Percentiles rank a stretch among this genome's conserved stretches.
phyloP scores from a whole-genome alignment of 2,797 vertebrate genomes.

The Crocodylus rhombifer region DNA sequence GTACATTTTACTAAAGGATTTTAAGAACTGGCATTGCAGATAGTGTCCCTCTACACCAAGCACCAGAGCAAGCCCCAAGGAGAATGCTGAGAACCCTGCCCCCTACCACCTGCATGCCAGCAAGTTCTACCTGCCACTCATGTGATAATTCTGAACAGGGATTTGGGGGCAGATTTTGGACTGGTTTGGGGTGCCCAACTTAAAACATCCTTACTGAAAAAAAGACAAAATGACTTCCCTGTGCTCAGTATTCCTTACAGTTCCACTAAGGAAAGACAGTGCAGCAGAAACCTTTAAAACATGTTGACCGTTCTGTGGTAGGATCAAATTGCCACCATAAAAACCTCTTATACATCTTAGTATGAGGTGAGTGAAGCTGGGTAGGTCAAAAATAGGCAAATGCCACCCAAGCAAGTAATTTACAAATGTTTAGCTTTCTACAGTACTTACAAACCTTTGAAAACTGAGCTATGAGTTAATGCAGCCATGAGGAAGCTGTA shows the following conservation, averaged over 20 bases:
- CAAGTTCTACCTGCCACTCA: not conserved
- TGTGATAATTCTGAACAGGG: not conserved
- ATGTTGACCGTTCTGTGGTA: no score
- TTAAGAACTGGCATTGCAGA: not conserved
- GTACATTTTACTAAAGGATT: not conserved
- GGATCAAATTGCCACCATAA: no score
- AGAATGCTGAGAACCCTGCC: not conserved
- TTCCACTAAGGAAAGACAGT: no score
- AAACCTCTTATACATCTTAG: no score
- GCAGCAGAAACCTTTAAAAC: not conserved
- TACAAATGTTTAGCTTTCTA: not conserved
- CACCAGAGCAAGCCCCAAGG: not conserved
- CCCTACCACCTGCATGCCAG: not conserved
- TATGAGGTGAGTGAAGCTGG: not conserved
- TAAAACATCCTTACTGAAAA: not conserved
- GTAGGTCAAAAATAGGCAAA: not conserved
- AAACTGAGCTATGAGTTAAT: not conserved
- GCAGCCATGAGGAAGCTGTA: not conserved
- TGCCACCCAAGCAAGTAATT: not conserved
- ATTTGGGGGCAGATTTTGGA: not conserved
- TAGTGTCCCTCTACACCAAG: not conserved
- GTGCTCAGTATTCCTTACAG: no score
- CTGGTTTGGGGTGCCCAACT: not conserved
- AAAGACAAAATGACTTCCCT: fast-evolving
- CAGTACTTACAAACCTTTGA: not conserved